Percentiles rank a stretch among this genome's conserved stretches.
These are phyloP conservation scores for Scytalopus superciliaris DNA, from an alignment of 2,113 vertebrate species.

Conservation along the genomic window DNA sequence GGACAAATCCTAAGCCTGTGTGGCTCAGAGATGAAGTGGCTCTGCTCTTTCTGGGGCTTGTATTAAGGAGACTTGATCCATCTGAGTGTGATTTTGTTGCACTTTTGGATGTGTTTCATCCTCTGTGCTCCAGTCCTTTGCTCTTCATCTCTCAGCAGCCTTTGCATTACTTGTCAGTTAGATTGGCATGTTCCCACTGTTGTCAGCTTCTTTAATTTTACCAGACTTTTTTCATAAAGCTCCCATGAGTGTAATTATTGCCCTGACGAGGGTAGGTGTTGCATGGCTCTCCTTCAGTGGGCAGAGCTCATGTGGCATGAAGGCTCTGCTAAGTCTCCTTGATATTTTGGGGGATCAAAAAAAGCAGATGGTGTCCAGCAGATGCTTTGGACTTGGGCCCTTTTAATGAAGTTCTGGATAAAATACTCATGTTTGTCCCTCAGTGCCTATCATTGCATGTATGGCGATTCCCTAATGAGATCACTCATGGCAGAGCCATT, in stretches of 20 bases:
- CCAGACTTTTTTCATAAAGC: neutral
- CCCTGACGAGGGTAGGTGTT: neutral
- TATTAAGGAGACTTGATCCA: neutral
- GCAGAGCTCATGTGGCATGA: neutral
- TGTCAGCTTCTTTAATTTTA: neutral
- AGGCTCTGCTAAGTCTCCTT: neutral
- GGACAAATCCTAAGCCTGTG: neutral
- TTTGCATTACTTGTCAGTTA: neutral
- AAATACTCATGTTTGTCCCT: neutral
- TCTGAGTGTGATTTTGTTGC: neutral
- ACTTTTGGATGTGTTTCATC: neutral
- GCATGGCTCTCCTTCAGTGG: neutral
- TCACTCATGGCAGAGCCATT: neutral
- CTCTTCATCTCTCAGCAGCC: neutral
- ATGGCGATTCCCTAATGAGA: neutral
- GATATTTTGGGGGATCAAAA: neutral
- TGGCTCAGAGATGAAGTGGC: neutral
- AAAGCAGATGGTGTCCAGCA: neutral
- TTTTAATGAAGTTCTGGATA: neutral
- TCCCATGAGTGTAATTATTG: neutral
- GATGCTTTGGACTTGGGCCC: neutral
- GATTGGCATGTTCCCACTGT: neutral
- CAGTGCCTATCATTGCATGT: neutral
- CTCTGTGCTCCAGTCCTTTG: neutral
- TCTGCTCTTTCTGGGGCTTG: neutral